Percentiles rank a stretch among this genome's conserved stretches.
These are phyloP conservation scores for Agrochola litura DNA, from an alignment of 2,888 invertebrate genomes.

Conservation along the genomic window DNA sequence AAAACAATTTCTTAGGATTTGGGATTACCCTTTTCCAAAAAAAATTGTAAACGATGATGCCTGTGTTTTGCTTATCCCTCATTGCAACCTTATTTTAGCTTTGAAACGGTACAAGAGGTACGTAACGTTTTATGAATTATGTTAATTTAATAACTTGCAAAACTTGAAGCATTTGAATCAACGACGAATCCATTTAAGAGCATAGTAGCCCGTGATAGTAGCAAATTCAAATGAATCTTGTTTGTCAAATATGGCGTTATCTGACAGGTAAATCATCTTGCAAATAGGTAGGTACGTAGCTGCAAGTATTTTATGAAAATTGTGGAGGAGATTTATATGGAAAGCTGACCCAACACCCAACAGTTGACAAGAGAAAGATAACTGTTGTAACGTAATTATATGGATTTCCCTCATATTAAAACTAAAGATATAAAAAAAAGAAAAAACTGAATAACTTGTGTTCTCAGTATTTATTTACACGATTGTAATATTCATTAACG, in stretches of 20 bases:
- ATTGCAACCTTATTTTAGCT: not conserved
- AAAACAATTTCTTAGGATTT: not conserved
- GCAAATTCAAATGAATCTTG: slow-evolving; percentile 26
- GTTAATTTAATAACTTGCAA: slow-evolving; percentile 29
- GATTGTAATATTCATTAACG: slow-evolving; percentile 23
- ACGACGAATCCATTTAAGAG: slow-evolving; percentile 24
- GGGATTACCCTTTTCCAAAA: not conserved
- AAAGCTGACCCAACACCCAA: not conserved
- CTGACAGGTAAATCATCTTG: slow-evolving; percentile 22
- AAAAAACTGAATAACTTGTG: slow-evolving; percentile 9
- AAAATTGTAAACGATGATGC: too few relatives aligned
- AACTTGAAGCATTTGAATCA: slow-evolving; percentile 32
- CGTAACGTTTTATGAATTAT: slow-evolving; percentile 10
- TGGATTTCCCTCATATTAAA: slow-evolving; percentile 35
- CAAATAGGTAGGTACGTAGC: slow-evolving; percentile 9
- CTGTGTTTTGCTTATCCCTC: not conserved
- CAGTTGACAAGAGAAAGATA: not conserved
- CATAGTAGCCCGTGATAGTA: not conserved
- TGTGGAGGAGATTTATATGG: not conserved
- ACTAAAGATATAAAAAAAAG: slow-evolving; percentile 21
- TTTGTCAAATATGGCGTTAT: slow-evolving; percentile 31
- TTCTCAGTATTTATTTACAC: slow-evolving; percentile 37
- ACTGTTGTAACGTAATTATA: too few relatives aligned
- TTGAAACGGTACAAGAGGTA: not conserved
- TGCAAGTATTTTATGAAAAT: slow-evolving; percentile 13